These are phyloP conservation scores for Strix aluco DNA, from an alignment of 2,113 vertebrate species.

Conservation along the genomic window DNA sequence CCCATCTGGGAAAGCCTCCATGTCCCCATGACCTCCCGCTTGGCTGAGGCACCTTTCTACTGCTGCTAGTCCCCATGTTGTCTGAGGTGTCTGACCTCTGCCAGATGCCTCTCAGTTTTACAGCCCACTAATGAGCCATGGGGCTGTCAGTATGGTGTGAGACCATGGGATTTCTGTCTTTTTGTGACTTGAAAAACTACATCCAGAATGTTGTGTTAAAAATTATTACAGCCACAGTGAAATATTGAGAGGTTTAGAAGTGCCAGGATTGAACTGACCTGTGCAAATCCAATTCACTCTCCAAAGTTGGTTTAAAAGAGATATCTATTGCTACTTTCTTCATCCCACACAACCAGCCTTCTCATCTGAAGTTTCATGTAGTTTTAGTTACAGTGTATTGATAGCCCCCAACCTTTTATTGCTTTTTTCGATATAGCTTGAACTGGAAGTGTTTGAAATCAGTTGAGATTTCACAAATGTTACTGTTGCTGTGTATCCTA, in stretches of 20 bases:
- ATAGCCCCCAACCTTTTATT: not conserved
- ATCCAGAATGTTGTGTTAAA: not conserved
- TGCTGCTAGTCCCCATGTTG: not conserved
- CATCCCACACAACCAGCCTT: not conserved
- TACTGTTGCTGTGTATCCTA: not conserved
- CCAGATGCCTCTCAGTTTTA: not conserved
- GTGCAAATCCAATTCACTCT: not conserved
- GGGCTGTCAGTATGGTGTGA: not conserved
- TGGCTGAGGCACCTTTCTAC: not conserved
- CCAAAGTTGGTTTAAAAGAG: not conserved
- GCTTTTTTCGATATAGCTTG: not conserved
- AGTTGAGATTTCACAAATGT: not conserved
- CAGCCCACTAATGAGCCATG: not conserved
- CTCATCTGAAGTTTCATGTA: not conserved
- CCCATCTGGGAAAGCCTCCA: fast-evolving
- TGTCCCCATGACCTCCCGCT: not conserved
- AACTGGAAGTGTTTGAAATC: not conserved
- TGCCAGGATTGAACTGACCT: not conserved
- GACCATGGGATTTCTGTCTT: not conserved
- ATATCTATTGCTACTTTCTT: not conserved
- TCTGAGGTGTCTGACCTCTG: not conserved
- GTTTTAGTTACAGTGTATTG: not conserved
- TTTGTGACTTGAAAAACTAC: not conserved
- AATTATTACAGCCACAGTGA: not conserved
- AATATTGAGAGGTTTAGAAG: not conserved